Evolutionary conservation across 2,888 invertebrate genomes (phyloP).

Genomic region (Zelleria hepariella): DNA sequence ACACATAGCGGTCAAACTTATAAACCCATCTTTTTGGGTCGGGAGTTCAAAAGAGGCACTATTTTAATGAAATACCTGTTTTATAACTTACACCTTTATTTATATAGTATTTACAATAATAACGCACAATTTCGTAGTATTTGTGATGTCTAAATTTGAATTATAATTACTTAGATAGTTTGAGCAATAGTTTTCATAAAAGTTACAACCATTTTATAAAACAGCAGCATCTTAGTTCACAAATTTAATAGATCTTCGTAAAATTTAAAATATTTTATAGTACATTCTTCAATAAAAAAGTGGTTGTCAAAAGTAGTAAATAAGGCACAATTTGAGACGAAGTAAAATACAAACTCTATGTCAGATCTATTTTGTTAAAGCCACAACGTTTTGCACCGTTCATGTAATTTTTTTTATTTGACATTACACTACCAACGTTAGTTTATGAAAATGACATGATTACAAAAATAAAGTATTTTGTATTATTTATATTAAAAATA

Average conservation of each 20-base stretch:
- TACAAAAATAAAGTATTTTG: neutral
- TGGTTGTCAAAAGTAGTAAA: too few species aligned
- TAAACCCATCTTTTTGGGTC: too few species aligned
- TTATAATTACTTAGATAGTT: constrained; percentile 26
- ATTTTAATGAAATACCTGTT: constrained; percentile 22
- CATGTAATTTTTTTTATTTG: neutral
- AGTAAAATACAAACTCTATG: neutral
- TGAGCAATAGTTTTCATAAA: constrained; percentile 27
- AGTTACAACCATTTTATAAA: neutral
- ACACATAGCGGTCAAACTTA: too few species aligned
- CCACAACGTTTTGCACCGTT: neutral
- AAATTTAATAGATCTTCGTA: neutral
- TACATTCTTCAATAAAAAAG: too few species aligned
- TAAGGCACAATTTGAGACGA: too few species aligned
- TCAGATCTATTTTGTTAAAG: neutral
- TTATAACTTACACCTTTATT: constrained; percentile 61
- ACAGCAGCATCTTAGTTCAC: neutral
- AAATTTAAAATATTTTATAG: too few species aligned
- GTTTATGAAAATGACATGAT: neutral
- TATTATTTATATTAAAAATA: neutral
- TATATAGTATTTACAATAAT: constrained; percentile 26
- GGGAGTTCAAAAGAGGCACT: neutral
- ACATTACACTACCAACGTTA: neutral
- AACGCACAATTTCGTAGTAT: constrained; percentile 20
- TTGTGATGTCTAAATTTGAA: constrained; percentile 28